Evolutionary conservation across 2,888 invertebrate genomes (phyloP).

Genomic region (Bugula neritina): DNA sequence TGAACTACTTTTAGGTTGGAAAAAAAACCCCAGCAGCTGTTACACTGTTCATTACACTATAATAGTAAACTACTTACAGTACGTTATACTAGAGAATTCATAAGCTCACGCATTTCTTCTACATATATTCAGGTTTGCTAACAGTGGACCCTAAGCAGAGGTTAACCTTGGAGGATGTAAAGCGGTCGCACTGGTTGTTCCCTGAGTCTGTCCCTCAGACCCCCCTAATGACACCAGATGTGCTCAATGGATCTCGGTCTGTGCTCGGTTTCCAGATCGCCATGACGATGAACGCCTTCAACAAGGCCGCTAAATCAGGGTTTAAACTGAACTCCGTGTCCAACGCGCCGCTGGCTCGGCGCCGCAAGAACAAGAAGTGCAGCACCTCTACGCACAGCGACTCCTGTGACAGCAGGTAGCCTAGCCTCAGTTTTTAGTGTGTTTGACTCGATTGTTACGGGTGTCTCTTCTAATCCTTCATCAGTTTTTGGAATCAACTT

Average conservation of each 20-base stretch:
- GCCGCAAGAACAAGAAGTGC: constrained; percentile 61
- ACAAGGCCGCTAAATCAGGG: constrained; percentile 66
- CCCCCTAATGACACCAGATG: constrained; percentile 62
- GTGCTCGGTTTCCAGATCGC: constrained; percentile 60
- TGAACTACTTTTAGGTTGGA: too few species aligned
- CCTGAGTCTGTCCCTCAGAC: constrained; percentile 48
- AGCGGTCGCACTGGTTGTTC: constrained; percentile 65
- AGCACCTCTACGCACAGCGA: constrained; percentile 43
- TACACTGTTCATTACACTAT: too few species aligned
- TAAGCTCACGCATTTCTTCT: too few species aligned
- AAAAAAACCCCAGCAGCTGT: too few species aligned
- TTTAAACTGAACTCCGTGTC: constrained; percentile 69
- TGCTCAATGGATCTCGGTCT: constrained; percentile 54
- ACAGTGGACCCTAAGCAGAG: constrained; percentile 71
- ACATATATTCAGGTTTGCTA: constrained; percentile 71
- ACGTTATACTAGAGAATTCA: too few species aligned
- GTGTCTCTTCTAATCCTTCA: too few species aligned
- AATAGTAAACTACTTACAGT: too few species aligned
- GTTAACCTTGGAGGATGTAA: constrained; percentile 64
- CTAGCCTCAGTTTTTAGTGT: too few species aligned
- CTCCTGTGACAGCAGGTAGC: constrained; percentile 39
- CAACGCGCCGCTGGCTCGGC: constrained; percentile 66
- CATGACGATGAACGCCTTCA: constrained; percentile 65
- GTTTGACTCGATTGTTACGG: too few species aligned
- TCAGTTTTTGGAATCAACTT: too few species aligned